These are phyloP conservation scores for Allygus modestus DNA, from an alignment of 2,888 invertebrate genomes.

Conservation along the genomic window DNA sequence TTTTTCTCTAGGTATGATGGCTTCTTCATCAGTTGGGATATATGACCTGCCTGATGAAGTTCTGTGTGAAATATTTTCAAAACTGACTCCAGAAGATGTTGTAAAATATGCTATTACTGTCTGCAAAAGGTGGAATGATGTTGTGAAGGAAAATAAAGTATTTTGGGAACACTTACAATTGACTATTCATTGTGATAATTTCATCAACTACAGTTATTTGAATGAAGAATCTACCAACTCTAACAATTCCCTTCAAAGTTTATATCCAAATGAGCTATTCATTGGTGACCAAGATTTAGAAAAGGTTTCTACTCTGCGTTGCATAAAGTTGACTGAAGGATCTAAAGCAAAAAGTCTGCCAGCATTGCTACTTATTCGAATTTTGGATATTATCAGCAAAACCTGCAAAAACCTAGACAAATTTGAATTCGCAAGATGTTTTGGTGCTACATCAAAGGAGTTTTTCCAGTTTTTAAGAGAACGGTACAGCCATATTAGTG, in stretches of 20 bases:
- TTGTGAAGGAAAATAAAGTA: background rate
- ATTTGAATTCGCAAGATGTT: slow-evolving; percentile 2
- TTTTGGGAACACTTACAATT: slow-evolving; percentile 26
- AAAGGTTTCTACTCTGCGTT: slow-evolving; percentile 1
- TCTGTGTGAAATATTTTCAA: slow-evolving; percentile 20
- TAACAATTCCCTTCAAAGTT: background rate
- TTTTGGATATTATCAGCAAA: slow-evolving; percentile 20
- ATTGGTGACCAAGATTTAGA: slow-evolving; percentile 38
- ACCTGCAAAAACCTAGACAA: slow-evolving; percentile 3
- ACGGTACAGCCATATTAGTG: background rate
- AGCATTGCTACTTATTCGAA: background rate
- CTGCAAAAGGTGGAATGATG: slow-evolving; percentile 14
- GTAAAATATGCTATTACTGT: slow-evolving; percentile 3
- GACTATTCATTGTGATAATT: slow-evolving; percentile 6
- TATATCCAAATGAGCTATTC: background rate
- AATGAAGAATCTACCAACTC: background rate
- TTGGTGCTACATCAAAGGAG: slow-evolving; percentile 18
- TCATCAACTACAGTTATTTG: slow-evolving; percentile 4
- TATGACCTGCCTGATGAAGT: slow-evolving; percentile 30
- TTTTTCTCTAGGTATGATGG: too few relatives aligned
- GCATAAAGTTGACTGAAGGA: slow-evolving; percentile 9
- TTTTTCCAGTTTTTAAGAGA: slow-evolving; percentile 2
- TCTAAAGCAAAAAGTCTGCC: background rate
- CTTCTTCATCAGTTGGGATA: slow-evolving; percentile 6
- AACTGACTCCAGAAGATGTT: slow-evolving; percentile 7